phyloP scores from a whole-genome alignment of 2,113 vertebrate genomes.

The Accipiter cooperii region DNA sequence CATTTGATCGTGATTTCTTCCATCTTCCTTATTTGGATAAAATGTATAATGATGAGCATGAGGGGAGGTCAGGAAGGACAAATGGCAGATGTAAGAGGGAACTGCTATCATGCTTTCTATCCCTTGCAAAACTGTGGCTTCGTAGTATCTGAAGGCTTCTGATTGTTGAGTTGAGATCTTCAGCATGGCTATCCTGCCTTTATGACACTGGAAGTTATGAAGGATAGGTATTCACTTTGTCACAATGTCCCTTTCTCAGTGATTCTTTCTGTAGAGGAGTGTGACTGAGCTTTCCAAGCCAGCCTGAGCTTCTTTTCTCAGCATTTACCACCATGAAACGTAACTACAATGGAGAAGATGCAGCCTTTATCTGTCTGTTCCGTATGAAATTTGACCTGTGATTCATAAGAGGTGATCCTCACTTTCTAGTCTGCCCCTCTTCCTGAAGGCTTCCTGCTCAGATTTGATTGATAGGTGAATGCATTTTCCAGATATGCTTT shows the following conservation, averaged over 20 bases:
- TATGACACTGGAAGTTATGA: background rate
- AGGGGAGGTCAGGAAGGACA: background rate
- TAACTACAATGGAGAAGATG: background rate
- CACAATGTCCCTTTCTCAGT: background rate
- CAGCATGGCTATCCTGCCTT: background rate
- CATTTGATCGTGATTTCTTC: background rate
- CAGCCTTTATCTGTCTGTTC: background rate
- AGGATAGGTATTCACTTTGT: background rate
- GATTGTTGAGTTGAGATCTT: background rate
- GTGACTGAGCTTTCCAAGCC: background rate
- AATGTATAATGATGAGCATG: background rate
- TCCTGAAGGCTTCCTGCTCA: background rate
- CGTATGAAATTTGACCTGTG: background rate
- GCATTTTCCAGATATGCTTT: slow-evolving; percentile 1
- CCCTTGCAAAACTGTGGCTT: background rate
- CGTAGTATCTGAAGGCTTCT: background rate
- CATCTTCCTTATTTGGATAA: background rate
- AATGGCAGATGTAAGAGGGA: background rate
- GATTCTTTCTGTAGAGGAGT: background rate
- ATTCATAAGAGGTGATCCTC: background rate
- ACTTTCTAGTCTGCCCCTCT: background rate
- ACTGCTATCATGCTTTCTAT: background rate
- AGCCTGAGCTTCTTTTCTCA: background rate
- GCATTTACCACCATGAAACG: background rate
- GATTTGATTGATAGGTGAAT: background rate